These are phyloP conservation scores for Protosalanx chinensis DNA, from an alignment of 2,797 vertebrate species.

Conservation along the genomic window DNA sequence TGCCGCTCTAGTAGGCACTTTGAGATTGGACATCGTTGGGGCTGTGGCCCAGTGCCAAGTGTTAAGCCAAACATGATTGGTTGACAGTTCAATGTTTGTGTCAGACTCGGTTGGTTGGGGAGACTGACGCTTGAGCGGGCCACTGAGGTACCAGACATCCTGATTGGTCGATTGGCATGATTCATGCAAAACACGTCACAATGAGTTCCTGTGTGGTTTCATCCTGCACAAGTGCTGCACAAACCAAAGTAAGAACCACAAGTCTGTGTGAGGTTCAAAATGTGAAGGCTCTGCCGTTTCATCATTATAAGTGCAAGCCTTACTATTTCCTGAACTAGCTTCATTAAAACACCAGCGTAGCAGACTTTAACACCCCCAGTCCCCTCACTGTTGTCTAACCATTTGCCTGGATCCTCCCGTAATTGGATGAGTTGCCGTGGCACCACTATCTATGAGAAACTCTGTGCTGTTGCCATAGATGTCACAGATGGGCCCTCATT, in stretches of 20 bases:
- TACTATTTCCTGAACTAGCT: background rate
- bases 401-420: background rate
- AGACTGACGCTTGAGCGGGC: background rate
- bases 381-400: background rate
- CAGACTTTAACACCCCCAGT: background rate
- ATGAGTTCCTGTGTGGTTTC: background rate
- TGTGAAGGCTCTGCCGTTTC: background rate
- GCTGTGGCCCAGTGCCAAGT: slow-evolving; percentile 21
- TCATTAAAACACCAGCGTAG: background rate
- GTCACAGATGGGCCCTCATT: slow-evolving; percentile 44
- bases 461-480: slow-evolving; percentile 44
- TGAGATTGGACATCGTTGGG: slow-evolving; percentile 27
- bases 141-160: background rate
- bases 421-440: slow-evolving; percentile 39
- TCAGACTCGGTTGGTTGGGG: background rate
- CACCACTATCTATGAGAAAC: slow-evolving; percentile 52
- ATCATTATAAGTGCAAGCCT: background rate
- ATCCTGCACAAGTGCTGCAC: background rate
- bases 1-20: slow-evolving; percentile 21
- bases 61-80: slow-evolving; percentile 28
- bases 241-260: background rate
- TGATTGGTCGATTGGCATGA: background rate
- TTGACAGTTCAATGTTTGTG: background rate
- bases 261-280: background rate
- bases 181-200: background rate